Percentiles rank a stretch among this genome's conserved stretches.
Evolutionary conservation across 2,797 vertebrate species (phyloP).

Genomic region (Meriones psammophilus): DNA sequence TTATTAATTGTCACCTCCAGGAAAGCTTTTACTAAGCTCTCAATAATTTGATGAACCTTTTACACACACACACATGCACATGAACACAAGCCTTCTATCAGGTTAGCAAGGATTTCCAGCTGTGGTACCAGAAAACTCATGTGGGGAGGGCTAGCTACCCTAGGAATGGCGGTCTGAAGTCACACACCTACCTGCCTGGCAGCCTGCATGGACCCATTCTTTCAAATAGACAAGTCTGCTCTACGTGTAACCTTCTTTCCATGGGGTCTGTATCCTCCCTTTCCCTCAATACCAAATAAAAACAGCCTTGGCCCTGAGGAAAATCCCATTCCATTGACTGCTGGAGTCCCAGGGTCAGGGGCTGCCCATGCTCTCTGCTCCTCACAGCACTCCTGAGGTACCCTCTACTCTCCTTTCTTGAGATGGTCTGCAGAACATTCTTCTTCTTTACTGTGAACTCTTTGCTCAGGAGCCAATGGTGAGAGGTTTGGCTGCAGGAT

Average conservation of each 20-base stretch:
- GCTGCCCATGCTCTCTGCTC: background rate
- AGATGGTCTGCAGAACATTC: background rate
- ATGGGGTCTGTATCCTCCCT: background rate
- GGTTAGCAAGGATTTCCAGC: background rate
- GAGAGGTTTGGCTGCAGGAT: slow-evolving; percentile 18
- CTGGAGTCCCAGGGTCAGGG: background rate
- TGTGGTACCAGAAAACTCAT: slow-evolving; percentile 6
- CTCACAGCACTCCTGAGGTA: background rate
- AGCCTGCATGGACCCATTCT: background rate
- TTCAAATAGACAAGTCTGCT: background rate
- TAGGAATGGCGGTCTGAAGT: background rate
- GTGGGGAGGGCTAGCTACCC: background rate
- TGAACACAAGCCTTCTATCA: background rate
- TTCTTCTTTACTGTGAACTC: background rate
- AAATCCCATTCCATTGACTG: background rate
- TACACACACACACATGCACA: background rate
- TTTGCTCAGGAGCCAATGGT: background rate
- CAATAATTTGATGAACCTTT: slow-evolving; percentile 48
- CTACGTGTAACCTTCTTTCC: background rate
- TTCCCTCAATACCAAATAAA: background rate
- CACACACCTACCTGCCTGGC: background rate
- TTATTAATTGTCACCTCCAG: slow-evolving; percentile 62
- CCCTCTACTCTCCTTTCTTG: background rate
- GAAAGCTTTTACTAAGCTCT: slow-evolving; percentile 66
- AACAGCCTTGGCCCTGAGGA: background rate